phyloP scores from a whole-genome alignment of 2,113 vertebrate species.

The Hassar affinis region DNA sequence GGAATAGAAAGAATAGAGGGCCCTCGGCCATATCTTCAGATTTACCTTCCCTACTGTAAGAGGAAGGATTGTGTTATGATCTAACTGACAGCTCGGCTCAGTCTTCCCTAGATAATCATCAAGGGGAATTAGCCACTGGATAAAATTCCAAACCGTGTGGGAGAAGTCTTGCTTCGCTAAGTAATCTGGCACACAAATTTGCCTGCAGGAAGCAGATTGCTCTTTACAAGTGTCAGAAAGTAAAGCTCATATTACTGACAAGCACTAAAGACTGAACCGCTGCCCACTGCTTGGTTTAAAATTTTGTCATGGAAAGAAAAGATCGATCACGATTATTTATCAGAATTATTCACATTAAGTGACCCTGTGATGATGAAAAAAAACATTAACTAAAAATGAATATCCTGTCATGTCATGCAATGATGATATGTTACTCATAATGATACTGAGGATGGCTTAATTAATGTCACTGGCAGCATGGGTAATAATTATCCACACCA shows the following conservation, averaged over 20 bases:
- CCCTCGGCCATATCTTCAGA: conserved; percentile 37
- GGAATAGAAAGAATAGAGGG: conserved; percentile 33
- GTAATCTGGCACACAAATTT: conserved; percentile 61
- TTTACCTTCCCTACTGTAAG: conserved; percentile 41
- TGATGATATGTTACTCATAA: not conserved
- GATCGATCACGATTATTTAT: conserved; percentile 5
- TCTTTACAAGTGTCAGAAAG: conserved; percentile 56
- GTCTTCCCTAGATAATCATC: conserved; percentile 40
- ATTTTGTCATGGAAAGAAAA: conserved; percentile 12
- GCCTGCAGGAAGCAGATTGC: conserved; percentile 59
- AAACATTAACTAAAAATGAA: not conserved
- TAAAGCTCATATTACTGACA: conserved; percentile 43
- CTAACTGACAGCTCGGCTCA: conserved; percentile 49
- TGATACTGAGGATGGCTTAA: not conserved
- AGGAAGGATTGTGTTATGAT: conserved; percentile 45
- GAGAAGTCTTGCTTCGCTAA: conserved; percentile 56
- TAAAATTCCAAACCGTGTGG: conserved; percentile 57
- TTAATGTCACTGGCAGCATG: not conserved
- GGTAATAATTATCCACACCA: not conserved
- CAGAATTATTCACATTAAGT: not conserved
- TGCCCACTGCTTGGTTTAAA: conserved; percentile 11
- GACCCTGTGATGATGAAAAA: not conserved
- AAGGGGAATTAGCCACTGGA: conserved; percentile 61
- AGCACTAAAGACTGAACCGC: conserved; percentile 17
- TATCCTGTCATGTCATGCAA: not conserved